Percentiles rank a stretch among this genome's conserved stretches.
phyloP scores from a whole-genome alignment of 2,113 vertebrate species.

The Tinamus guttatus region DNA sequence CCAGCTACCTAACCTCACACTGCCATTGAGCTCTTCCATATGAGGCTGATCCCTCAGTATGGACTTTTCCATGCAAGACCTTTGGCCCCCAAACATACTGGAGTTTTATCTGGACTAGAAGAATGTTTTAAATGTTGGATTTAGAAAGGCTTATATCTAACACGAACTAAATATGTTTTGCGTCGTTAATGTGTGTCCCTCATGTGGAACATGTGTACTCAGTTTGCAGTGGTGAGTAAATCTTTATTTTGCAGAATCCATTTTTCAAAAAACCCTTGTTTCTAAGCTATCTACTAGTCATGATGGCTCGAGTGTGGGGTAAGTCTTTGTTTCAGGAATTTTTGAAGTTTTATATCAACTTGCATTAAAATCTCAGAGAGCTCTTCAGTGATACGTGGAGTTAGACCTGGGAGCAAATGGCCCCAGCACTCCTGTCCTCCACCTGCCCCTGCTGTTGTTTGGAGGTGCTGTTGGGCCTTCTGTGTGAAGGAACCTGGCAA shows the following conservation, averaged over 20 bases:
- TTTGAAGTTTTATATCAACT: not conserved
- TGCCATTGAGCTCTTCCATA: not conserved
- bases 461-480: too few species aligned
- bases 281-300: not conserved
- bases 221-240: not conserved
- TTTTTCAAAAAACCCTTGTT: not conserved
- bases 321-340: not conserved
- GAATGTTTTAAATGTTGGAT: not conserved
- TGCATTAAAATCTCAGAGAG: not conserved
- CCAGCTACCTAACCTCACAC: not conserved
- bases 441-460: not conserved
- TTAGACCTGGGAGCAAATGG: not conserved
- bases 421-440: not conserved
- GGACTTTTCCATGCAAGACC: not conserved
- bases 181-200: not conserved
- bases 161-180: not conserved
- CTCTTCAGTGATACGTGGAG: not conserved
- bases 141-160: not conserved
- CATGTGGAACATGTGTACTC: not conserved
- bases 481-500: too few species aligned
- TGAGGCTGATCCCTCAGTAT: not conserved
- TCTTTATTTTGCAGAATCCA: not conserved
- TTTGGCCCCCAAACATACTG: not conserved
- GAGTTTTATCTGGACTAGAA: not conserved
- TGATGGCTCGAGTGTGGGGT: not conserved